These are phyloP conservation scores for Thyatira batis DNA, from an alignment of 2,888 invertebrate genomes.

Conservation along the genomic window DNA sequence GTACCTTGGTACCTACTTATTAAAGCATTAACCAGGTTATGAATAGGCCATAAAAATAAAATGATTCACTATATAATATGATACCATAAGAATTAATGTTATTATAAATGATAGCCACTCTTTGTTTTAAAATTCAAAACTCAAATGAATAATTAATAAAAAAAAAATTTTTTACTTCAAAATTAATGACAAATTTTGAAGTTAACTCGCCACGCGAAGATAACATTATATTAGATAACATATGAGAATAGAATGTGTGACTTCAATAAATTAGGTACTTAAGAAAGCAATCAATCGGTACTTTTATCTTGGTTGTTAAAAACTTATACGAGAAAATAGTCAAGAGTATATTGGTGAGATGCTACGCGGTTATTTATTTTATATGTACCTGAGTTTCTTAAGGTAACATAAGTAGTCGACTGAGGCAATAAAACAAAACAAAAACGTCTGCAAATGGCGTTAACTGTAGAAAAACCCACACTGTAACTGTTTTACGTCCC, in stretches of 20 bases:
- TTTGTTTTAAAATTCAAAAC: no score
- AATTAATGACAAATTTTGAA: no score
- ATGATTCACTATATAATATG: no score
- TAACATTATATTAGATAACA: constrained; percentile 36
- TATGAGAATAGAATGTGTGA: not conserved
- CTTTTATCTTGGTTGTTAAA: not conserved
- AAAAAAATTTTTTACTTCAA: no score
- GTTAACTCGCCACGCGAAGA: constrained; percentile 34
- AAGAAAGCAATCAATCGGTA: not conserved
- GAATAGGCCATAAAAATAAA: no score
- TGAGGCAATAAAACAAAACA: not conserved
- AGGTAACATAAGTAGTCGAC: not conserved
- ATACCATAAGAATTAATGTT: no score
- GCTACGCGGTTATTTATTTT: not conserved
- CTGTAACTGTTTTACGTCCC: not conserved
- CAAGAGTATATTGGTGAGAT: not conserved
- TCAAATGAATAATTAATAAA: no score
- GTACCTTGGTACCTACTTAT: no score
- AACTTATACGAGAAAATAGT: not conserved
- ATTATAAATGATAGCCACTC: no score
- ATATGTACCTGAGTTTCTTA: not conserved
- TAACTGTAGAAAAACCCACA: not conserved
- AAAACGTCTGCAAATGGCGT: not conserved
- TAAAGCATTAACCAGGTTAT: no score
- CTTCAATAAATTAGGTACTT: not conserved